A percentile compares a stretch with the other conserved stretches of the same genome.
Conservation (phyloP, 2,113 vertebrate genomes). For the Rhabdomys dilectus region DNA sequence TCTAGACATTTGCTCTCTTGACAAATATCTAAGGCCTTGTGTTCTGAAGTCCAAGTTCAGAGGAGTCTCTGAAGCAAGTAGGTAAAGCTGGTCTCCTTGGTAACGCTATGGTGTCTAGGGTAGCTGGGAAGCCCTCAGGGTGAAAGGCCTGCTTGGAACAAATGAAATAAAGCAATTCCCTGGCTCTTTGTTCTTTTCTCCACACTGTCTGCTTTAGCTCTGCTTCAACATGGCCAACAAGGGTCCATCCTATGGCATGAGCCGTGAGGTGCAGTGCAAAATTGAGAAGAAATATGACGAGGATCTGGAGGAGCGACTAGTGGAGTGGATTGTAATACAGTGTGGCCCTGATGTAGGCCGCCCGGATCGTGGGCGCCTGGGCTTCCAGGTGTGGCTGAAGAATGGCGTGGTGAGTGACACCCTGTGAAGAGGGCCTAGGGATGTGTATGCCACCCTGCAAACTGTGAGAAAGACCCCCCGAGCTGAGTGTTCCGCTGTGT, state of each 20-base stretch:
- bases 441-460: background rate
- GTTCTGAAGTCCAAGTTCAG: background rate
- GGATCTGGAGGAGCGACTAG: conserved; percentile 94
- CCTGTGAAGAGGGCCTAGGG: background rate
- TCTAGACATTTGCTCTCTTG: background rate
- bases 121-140: background rate
- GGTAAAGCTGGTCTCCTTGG: background rate
- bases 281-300: conserved; percentile 98
- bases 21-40: background rate
- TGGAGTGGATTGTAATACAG: conserved; percentile 95
- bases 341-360: conserved; percentile 90
- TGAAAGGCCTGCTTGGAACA: background rate
- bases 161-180: background rate
- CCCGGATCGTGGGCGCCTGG: conserved; percentile 92
- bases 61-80: background rate
- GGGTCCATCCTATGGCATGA: conserved; percentile 97
- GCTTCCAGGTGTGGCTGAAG: conserved; percentile 98
- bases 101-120: background rate
- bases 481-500: background rate
- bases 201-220: conserved; percentile 48
- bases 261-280: conserved; percentile 96
- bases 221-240: conserved; percentile 94
- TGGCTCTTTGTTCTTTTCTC: background rate
- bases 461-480: fast-evolving
- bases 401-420: conserved; percentile 94